phyloP scores from a whole-genome alignment of 2,888 invertebrate species.

The Philonicus albiceps region DNA sequence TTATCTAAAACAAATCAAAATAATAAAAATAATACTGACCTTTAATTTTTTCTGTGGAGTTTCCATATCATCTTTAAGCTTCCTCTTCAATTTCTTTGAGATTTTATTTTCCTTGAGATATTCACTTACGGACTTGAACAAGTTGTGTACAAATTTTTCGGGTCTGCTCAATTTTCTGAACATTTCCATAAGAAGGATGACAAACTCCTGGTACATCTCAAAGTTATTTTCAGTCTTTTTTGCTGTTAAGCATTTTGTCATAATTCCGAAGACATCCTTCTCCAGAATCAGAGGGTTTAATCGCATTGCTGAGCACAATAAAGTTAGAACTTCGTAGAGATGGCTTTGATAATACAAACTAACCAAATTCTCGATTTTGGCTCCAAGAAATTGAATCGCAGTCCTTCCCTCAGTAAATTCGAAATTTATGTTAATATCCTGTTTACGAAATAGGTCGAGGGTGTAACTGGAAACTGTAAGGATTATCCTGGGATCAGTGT shows the following conservation, averaged over 20 bases:
- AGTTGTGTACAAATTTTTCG: constrained; percentile 58
- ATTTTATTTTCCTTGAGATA: constrained; percentile 52
- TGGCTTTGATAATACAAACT: constrained; percentile 46
- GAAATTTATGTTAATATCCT: constrained; percentile 55
- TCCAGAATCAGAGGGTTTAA: constrained; percentile 60
- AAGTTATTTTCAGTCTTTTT: constrained; percentile 52
- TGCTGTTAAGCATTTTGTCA: constrained; percentile 55
- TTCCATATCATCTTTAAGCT: constrained; percentile 36
- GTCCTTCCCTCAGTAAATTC: constrained; percentile 1
- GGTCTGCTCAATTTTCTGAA: constrained; percentile 58
- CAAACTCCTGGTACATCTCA: constrained; percentile 55
- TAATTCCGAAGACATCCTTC: constrained; percentile 54
- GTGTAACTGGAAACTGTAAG: constrained; percentile 52
- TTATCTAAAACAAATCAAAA: neutral
- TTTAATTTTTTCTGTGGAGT: neutral
- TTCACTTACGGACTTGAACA: constrained; percentile 56
- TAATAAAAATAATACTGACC: neutral
- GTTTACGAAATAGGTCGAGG: constrained; percentile 56
- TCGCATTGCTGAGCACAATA: constrained; percentile 57
- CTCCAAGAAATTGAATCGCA: constrained; percentile 50
- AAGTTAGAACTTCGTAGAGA: constrained; percentile 53
- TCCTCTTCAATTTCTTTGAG: constrained; percentile 49
- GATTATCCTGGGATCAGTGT: constrained; percentile 30
- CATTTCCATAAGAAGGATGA: constrained; percentile 58
- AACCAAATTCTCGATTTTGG: constrained; percentile 49